Evolutionary conservation across 2,113 vertebrate genomes (phyloP).

Genomic region (Oceanites oceanicus): DNA sequence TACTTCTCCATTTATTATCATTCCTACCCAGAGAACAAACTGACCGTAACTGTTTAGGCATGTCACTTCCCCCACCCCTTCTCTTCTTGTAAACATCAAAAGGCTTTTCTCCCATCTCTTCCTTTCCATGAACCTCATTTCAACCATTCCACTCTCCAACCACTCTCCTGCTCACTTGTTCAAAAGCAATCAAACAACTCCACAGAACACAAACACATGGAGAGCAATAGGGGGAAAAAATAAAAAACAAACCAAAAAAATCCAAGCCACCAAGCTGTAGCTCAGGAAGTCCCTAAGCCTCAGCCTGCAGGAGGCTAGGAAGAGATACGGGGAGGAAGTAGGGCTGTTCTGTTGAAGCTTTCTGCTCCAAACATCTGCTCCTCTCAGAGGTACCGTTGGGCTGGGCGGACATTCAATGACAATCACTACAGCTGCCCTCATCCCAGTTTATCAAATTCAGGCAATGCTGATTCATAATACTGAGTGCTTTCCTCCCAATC

Average conservation of each 20-base stretch:
- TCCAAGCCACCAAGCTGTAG: background rate
- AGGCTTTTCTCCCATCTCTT: background rate
- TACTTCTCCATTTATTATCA: background rate
- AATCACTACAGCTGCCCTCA: background rate
- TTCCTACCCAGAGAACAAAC: background rate
- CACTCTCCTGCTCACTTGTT: background rate
- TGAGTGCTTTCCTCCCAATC: background rate
- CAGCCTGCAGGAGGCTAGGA: accelerated
- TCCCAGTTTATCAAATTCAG: background rate
- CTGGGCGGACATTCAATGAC: background rate
- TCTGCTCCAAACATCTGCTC: background rate
- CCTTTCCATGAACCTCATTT: background rate
- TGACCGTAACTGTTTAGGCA: background rate
- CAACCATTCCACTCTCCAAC: background rate
- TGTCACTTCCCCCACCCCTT: background rate
- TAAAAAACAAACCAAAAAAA: background rate
- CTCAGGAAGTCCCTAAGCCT: background rate
- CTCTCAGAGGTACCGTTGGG: background rate
- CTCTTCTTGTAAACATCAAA: background rate
- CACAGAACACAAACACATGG: background rate
- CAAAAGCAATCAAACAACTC: background rate
- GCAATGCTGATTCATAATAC: conserved; percentile 13
- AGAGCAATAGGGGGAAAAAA: background rate
- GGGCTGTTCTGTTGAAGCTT: background rate
- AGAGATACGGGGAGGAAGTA: background rate